Evolutionary conservation across 2,888 invertebrate genomes (phyloP), one percentile per base, ranked within the genome.

Genomic region (Epsilonema sp.): DNA sequence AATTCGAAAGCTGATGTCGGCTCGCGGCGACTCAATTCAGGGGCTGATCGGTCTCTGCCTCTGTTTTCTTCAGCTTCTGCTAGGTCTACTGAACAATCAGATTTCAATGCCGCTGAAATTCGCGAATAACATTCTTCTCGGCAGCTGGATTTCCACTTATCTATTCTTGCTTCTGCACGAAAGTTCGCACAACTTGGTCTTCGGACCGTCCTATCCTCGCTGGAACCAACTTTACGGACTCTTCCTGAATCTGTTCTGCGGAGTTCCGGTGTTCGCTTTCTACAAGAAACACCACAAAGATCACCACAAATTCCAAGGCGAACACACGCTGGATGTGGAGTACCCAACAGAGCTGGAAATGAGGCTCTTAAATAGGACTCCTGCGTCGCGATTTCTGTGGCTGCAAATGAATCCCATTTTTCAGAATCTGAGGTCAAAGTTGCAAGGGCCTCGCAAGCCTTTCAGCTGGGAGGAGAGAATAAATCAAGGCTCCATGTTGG

Each of bases 231-330:
- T 59, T 1, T 53, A 67, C 21, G 65, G 66, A 37, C 56, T 65
- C 37, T 53, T 62, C 44, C 61, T 62, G 40, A 67, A 67, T 49
- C 56, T 67, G 24, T 65, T 66, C 1, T 55, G 64, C 23, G 61
- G 56, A 8, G 56, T 63, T 8, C 67, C 67, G 1, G 60, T 66
- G 58, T 64, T 65, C 2, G 61, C 66, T 2, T 62, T 65, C 24
- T 67, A 66, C 56, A 64, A 63, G 52, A 65, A 64, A 49, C 67
- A 67, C 51, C 67, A 67, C n/a, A 50, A 60, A 2, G 65, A 66
- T 47, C 67, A 67, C 52, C 67, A 67, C 47, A 51, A 57, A 16
- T 55, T 48, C 36, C 20, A 24, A 31, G 44, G 44, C 8, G 31
- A 31, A 13, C 16, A 16, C 31, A 16, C 16, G 31, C 8, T 13